Evolutionary conservation across 2,797 vertebrate species (phyloP).

Genomic region (Pelodytes ibericus): DNA sequence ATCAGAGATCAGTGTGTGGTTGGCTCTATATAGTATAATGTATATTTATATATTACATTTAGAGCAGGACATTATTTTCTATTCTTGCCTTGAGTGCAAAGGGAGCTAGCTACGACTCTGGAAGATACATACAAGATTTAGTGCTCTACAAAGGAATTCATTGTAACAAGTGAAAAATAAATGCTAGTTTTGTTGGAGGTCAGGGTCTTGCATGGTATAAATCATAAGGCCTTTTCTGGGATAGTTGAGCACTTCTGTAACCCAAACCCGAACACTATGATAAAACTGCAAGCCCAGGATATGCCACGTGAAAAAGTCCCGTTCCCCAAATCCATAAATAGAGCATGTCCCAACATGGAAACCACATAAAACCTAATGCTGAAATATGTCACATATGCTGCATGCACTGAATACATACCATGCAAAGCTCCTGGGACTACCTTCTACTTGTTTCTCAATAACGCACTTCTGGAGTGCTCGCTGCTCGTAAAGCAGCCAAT

Average conservation of each 20-base stretch:
- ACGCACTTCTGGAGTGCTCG: background rate
- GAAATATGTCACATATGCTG: constrained; percentile 21
- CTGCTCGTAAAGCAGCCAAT: background rate
- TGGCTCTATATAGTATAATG: too few relatives aligned
- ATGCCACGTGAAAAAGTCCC: constrained; percentile 24
- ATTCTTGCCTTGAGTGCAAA: too few relatives aligned
- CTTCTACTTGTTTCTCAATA: too few relatives aligned
- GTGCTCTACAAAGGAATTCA: too few relatives aligned
- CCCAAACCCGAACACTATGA: constrained; percentile 9
- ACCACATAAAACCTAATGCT: constrained; percentile 30
- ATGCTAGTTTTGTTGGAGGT: background rate
- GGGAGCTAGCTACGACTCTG: too few relatives aligned
- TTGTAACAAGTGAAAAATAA: too few relatives aligned
- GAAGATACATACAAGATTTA: too few relatives aligned
- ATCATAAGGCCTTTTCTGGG: background rate
- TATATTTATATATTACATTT: too few relatives aligned
- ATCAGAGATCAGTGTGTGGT: too few relatives aligned
- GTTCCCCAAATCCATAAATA: constrained; percentile 25
- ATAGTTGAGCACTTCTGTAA: background rate
- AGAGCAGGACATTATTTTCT: too few relatives aligned
- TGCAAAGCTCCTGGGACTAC: background rate
- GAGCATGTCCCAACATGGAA: constrained; percentile 34
- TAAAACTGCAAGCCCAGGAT: constrained; percentile 11
- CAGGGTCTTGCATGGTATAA: background rate
- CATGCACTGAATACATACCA: constrained; percentile 37